Evolutionary conservation across 2,797 vertebrate genomes (phyloP), one percentile per base, ranked within the genome.

Genomic region (Staurois parvus): DNA sequence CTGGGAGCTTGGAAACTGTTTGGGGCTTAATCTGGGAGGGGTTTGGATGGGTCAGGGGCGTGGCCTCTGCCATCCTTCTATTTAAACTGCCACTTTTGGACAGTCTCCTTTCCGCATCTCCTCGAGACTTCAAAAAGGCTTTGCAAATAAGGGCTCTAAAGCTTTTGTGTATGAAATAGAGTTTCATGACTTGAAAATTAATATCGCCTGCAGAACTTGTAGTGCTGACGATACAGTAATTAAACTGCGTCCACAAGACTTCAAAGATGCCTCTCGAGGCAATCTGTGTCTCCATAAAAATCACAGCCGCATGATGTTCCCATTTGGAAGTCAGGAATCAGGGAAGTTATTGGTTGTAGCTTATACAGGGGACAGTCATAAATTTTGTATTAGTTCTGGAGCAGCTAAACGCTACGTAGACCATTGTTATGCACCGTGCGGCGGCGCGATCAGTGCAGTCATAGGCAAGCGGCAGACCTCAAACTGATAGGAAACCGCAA

Each of bases 251-350:
- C 52, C 75, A 64, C 29, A 17, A 66, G 24, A 26, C 45, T 34
- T 56, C 66, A 70, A 12, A 70, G 6, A 48, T 15, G 21, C 64
- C 19, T 79, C 77, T 79, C 64, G 52, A 28, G 64, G 78, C 66
- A 79, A 30, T 69, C 10, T 24, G 48, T 29, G 26, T 29, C 42
- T 56, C 67, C 78, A 80, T 70, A 70, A 80, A 45, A 80, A 59
- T 30, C 78, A 80, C 78, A 80, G 67, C 78, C 34, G 67, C 78
- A 80, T 59, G 66, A 42, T 29, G 21, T 70, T 79, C 48, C 29
- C 52, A 9, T 26, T 70, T 32, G n/a, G 29, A 15, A 80, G 67
- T 67, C 29, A 80, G 32, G 42, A 80, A 29, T 15, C 69, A 30
- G 37, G 12, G 78, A 56, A 64, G 24, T 56, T 52, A 48, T 68